phyloP scores from a whole-genome alignment of 1,140 invertebrate genomes.

The Diuraphis noxia region DNA sequence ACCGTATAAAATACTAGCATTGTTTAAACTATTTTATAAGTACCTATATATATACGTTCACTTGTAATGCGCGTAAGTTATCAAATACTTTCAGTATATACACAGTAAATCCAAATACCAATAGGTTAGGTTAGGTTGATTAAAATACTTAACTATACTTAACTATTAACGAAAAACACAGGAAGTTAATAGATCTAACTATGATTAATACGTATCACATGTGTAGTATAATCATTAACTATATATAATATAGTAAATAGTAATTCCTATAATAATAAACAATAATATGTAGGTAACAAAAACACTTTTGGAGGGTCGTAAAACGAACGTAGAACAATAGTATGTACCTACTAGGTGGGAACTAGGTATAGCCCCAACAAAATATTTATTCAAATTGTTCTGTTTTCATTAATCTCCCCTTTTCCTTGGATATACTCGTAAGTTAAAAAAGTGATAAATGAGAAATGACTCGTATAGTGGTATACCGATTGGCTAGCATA shows the following conservation, averaged over 20 bases:
- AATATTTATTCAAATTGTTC: neutral
- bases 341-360: neutral
- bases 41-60: neutral
- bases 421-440: neutral
- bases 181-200: neutral
- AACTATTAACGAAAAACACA: neutral
- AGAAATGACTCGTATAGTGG: neutral
- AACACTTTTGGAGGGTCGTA: neutral
- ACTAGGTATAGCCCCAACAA: neutral
- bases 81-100: too few relatives aligned
- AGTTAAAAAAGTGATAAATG: conserved; percentile 43
- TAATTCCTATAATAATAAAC: neutral
- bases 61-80: too few relatives aligned
- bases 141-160: neutral
- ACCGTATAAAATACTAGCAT: neutral
- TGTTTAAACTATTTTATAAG: neutral
- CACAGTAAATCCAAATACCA: too few relatives aligned
- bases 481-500: neutral
- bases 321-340: conserved; percentile 5
- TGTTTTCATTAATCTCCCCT: conserved; percentile 33
- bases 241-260: neutral
- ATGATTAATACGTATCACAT: neutral
- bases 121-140: neutral
- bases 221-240: neutral
- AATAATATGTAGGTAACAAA: neutral